Base-by-base conservation (phyloP, 1,140 invertebrate genomes). In the Wiebesia pumilae region DNA sequence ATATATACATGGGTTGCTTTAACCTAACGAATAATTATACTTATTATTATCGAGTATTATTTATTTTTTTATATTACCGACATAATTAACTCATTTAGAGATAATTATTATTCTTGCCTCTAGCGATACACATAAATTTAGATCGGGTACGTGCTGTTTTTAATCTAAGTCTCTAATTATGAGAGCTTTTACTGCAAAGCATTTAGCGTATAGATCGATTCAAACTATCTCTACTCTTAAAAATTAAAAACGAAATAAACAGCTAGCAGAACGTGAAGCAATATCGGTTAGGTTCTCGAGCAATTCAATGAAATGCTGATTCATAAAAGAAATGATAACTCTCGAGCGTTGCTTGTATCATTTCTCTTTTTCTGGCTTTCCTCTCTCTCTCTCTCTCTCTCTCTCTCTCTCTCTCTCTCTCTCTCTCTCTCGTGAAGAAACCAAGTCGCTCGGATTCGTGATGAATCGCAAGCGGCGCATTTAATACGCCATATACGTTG, bases 281-380 rank as follows among this genome's bases (percentile, higher is more conserved):
- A 65, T 80, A 62, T 80, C 78, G 78, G 30, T 80, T 80, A 80
- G 30, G 54, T 80, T 38, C 78, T 62, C 35, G 33, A 38, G 38
- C 47, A 78, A 54, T 54, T 78, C 77, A 78, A 54, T 47, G 77
- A 54, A 54, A 51, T 78, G 77, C 47, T 54, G 47, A 54, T 78
- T 78, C 77, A 54, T 78, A 78, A 78, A 78, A 78, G 43, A 78
- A 78, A 54, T 78, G 77, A 78, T 54, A 78, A 54, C 47, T 78
- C 71, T 75, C 21, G 71, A 43, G 40, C 71, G 71, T 43, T 75
- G 38, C 38, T 43, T 75, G 71, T 75, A 75, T 40, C 40, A 75
- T 75, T 75, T 75, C 71, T 75, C 40, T 75, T 75, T 75, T 7
- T 75, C 71, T 12, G 10, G 16, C 33, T 71, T 3, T 33, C 27